Base-by-base conservation (phyloP, 2,888 invertebrate species). In the Agrochola lychnidis region DNA sequence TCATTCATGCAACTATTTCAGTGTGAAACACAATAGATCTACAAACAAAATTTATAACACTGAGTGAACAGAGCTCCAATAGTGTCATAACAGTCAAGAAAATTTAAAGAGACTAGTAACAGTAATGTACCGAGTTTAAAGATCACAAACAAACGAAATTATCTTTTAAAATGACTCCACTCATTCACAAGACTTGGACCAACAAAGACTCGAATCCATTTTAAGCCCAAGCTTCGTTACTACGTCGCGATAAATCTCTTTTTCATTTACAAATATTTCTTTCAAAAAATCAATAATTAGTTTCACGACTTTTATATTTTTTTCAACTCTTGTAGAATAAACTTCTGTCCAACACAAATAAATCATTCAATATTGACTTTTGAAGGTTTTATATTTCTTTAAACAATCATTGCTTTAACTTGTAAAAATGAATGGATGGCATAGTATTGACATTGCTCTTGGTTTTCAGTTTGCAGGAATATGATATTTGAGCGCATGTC, bases 331-430 rank as follows among this genome's bases (percentile, higher is more conserved):
- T 53, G 77, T 76, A 48, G 63, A 85, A 87, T 67, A 79, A 74
- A 83, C 79, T 82, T 79, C 77, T 76, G 78, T 74, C 81, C 73
- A 86, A 85, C 82, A 87, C 85, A 86, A 89, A 91, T 93, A 93
- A 93, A 94, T 93, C 92, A 91, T 83, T 90, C 85, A 81, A 90
- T 88, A 82, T 85, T 86, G 81, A 84, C 72, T 85, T 83, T 78
- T 78, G 74, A 74, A 73, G 84, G 87, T 88, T 89, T 90, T 89
- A 90, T 84, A 85, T 90, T 92, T 90, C 89, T 86, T 88, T 86
- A 89, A 92, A 90, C 83, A 88, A 87, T 81, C 67, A 63, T 68
- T 53, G 53, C 67, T 76, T 73, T 82, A 64, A 70, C 64, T 79
- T 75, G 51, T 36, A 68, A 76, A 71, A 69, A 62, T 70, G 30